Evolutionary conservation across 1,140 invertebrate species (phyloP).

Genomic region (Leucophenga varia): DNA sequence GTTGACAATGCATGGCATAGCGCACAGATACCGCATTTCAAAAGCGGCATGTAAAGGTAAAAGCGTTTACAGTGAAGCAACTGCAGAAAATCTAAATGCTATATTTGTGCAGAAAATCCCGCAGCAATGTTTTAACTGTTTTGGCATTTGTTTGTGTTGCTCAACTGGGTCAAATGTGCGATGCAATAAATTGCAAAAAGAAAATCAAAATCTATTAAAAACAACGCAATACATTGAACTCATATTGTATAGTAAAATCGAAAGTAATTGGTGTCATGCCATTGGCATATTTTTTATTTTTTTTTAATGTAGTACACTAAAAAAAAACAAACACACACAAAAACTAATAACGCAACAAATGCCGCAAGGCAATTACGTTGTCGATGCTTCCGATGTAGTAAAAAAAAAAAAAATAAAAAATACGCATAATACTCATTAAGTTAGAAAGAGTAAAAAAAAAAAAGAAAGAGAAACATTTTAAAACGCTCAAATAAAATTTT

Average conservation of each 20-base stretch:
- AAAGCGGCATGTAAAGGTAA: background rate
- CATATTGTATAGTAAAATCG: too few relatives aligned
- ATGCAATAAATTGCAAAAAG: too few relatives aligned
- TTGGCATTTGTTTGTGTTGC: slow-evolving; percentile 12
- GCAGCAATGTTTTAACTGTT: slow-evolving; percentile 18
- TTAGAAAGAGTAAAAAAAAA: slow-evolving; percentile 23
- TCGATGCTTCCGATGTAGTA: background rate
- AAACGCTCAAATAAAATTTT: slow-evolving; percentile 6
- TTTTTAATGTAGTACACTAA: too few relatives aligned
- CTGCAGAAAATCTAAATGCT: too few relatives aligned
- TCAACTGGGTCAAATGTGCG: slow-evolving; percentile 37
- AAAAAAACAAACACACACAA: too few relatives aligned
- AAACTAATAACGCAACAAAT: slow-evolving; percentile 4
- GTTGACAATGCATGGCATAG: slow-evolving; percentile 12
- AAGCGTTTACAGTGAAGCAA: slow-evolving; percentile 2
- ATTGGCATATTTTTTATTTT: slow-evolving; percentile 52
- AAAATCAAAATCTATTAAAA: slow-evolving; percentile 7
- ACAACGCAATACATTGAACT: slow-evolving; percentile 23
- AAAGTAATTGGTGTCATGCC: slow-evolving; percentile 49
- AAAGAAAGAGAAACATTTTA: slow-evolving; percentile 9
- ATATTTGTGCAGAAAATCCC: too few relatives aligned
- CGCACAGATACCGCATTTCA: slow-evolving; percentile 21
- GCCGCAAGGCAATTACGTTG: background rate
- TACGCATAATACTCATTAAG: background rate
- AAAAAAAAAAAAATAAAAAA: background rate